Evolutionary conservation across 2,113 vertebrate species (phyloP), one percentile per base, ranked within the genome.

Genomic region (Atractosteus spatula): DNA sequence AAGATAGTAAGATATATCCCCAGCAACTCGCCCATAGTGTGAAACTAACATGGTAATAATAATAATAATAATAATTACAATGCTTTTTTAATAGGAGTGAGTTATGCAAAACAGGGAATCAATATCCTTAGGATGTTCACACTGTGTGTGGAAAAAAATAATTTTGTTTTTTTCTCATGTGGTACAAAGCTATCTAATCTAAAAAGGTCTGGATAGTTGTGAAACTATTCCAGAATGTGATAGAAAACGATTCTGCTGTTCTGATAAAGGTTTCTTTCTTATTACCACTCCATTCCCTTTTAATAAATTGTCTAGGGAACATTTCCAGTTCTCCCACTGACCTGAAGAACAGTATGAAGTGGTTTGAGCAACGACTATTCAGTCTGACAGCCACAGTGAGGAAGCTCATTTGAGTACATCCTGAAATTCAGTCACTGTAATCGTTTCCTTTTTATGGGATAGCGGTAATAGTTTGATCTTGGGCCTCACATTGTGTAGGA

Each of bases 181-280:
- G 66, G 55, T 56, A 65, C 17, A 29, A 29, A 29, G 17, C 17
- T 29, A 29, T 29, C 17, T 29, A 29, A 29, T 29, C 17, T 29
- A 71, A 74, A 47, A 68, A 51, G 61, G 56, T 14, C 72, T 51
- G 3, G 57, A 43, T 42, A 59, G 72, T 1, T 29, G 17, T 29
- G 1, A 29, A 29, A 29, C 17, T 29, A 29, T 29, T 41, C 13
- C 59, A 57, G 16, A 47, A 3, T 68, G 70, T n/a, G 7, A 43
- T 66, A 59, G 72, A 74, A 80, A 66, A 69, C 71, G 66, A 71
- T 74, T 71, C 67, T 65, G 75, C 47, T 45, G 61, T 72, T 71
- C 54, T 69, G 71, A 76, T 55, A 75, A 77, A 68, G 51, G 62
- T 57, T 68, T 41, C 47, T 45, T 12, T 59, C 75, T 74, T 45